Percentiles rank a stretch among this genome's conserved stretches.
Evolutionary conservation across 2,888 invertebrate species (phyloP).

Genomic region (Rotaria magnacalcarata): DNA sequence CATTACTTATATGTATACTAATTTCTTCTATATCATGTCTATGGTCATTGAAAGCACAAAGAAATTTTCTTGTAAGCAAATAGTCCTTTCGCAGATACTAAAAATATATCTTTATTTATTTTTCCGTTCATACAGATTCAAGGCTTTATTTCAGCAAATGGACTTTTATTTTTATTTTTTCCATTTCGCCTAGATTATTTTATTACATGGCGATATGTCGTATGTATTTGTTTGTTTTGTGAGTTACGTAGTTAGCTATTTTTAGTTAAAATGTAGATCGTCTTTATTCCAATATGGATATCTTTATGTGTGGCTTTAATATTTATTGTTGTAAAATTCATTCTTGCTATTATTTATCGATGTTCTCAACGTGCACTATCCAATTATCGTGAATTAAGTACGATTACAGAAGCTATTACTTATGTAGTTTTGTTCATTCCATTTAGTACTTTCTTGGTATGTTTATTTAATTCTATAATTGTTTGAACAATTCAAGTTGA

Average conservation of each 20-base stretch:
- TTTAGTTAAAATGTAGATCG: slow-evolving; percentile 64
- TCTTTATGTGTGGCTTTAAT: slow-evolving; percentile 88
- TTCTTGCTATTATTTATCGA: slow-evolving; percentile 5
- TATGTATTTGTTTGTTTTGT: slow-evolving; percentile 51
- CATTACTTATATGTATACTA: slow-evolving; percentile 18
- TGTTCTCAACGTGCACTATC: slow-evolving; percentile 7
- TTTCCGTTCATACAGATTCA: slow-evolving; percentile 67
- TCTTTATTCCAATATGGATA: slow-evolving; percentile 93
- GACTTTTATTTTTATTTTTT: slow-evolving; percentile 91
- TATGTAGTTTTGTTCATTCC: neutral
- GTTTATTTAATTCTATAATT: neutral
- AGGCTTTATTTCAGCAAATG: slow-evolving; percentile 91
- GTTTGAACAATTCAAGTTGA: too few species aligned
- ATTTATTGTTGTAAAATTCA: slow-evolving; percentile 63
- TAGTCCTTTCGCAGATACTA: too few species aligned
- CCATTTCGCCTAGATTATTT: slow-evolving; percentile 79
- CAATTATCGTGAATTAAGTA: neutral
- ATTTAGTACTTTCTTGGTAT: neutral
- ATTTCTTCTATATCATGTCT: slow-evolving; percentile 65
- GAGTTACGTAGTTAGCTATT: neutral
- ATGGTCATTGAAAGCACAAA: slow-evolving; percentile 96
- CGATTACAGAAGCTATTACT: neutral
- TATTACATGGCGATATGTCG: slow-evolving; percentile 64
- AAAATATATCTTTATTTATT: slow-evolving; percentile 56
- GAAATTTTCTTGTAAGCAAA: slow-evolving; percentile 78